Evolutionary conservation across 2,888 invertebrate species (phyloP), one percentile per base, ranked within the genome.

Genomic region (Aromia moschata): DNA sequence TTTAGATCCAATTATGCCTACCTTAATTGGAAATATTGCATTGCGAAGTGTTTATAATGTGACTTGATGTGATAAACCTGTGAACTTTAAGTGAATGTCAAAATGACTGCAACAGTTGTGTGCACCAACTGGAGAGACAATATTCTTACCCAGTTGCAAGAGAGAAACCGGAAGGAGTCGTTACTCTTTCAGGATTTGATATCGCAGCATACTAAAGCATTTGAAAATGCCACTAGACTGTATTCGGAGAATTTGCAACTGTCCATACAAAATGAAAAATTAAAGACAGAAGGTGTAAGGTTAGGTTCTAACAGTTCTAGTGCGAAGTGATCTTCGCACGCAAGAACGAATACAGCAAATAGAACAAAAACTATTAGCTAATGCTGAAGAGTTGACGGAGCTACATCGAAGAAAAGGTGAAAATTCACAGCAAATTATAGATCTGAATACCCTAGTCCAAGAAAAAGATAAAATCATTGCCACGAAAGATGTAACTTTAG

Each of bases 381-480:
- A 96, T 75, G 96, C 97, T 77, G 97, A 97, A 81, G 97, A 98
- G 78, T 82, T 98, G 30, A 95, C 96, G 0, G 94, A 93, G 56
- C 80, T 97, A 56, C 96, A 96, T 76, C 86, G 92, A 70, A 86
- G 93, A 56, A 89, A 93, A 79, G 94, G 96, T 40, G 96, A 97
- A 83, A 94, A 95, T 82, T 87, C 96, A 1, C 96, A 97, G 78
- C 91, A 94, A 83, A 92, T 97, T 65, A 93, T 97, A 62, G 95
- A 93, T 79, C 84, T 97, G 31, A 96, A 93, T 82, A 86, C 89
- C 65, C 88, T 87, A 80, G 83, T 96, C 37, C 93, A 94, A 78
- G 94, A 95, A 68, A 89, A 92, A 74, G 93, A 93, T 70, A 92
- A 91, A 76, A 84, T 88, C 64, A 78, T 95, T 58, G 84, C 86